Evolutionary conservation across 2,113 vertebrate species (phyloP).

Genomic region (Diphyllodes magnificus): DNA sequence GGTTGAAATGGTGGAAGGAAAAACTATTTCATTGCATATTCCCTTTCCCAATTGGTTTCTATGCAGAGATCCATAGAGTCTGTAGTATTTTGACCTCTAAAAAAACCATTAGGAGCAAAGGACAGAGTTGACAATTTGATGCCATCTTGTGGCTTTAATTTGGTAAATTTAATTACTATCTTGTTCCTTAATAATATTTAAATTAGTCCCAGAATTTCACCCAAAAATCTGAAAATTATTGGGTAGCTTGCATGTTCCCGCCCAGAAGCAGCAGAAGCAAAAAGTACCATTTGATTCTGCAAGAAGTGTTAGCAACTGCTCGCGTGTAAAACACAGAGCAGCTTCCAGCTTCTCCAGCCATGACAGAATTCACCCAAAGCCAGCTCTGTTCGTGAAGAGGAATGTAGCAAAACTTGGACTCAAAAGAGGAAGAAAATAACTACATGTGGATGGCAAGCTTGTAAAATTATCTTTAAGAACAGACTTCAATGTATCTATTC

Average conservation of each 20-base stretch:
- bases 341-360: neutral
- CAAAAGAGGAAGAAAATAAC: neutral
- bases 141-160: constrained; percentile 25
- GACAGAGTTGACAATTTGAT: neutral
- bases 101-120: neutral
- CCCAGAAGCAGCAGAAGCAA: neutral
- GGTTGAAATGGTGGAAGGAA: neutral
- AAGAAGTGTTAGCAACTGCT: neutral
- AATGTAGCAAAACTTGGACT: accelerated
- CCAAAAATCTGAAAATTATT: neutral
- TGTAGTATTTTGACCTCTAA: neutral
- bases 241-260: neutral
- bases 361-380: neutral
- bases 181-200: neutral
- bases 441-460: neutral
- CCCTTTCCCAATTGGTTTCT: neutral
- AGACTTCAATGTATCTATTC: neutral
- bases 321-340: neutral
- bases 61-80: neutral
- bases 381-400: neutral
- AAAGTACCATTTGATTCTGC: neutral
- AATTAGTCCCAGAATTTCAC: neutral
- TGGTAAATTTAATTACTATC: neutral
- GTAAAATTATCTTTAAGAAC: neutral
- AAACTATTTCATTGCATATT: neutral